Percentiles rank a stretch among this genome's conserved stretches.
phyloP scores from a whole-genome alignment of 2,888 invertebrate genomes.

The Philhelius pedissequus region DNA sequence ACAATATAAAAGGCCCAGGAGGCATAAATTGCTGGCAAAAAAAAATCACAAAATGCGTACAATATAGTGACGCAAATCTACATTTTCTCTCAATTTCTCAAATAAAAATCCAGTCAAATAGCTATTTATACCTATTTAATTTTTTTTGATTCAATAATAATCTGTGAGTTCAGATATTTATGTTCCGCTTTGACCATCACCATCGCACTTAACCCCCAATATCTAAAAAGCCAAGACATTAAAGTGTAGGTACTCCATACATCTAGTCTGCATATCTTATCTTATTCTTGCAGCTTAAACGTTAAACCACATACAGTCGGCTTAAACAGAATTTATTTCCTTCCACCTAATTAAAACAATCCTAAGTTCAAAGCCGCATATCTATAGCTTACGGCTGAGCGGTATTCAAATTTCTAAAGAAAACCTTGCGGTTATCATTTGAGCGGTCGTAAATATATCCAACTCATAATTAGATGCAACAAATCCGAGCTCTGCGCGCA shows the following conservation, averaged over 20 bases:
- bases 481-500: background rate
- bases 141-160: background rate
- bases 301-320: background rate
- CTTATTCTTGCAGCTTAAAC: background rate
- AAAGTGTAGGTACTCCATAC: background rate
- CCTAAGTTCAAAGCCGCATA: background rate
- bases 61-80: background rate
- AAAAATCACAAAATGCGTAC: background rate
- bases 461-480: slow-evolving; percentile 43
- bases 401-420: background rate
- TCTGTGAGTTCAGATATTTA: background rate
- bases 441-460: slow-evolving; percentile 28
- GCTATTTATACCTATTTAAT: background rate
- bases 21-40: background rate
- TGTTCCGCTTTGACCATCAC: background rate
- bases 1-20: background rate
- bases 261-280: background rate
- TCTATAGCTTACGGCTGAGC: too few relatives aligned
- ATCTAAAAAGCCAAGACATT: background rate
- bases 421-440: slow-evolving; percentile 30
- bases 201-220: slow-evolving; percentile 20
- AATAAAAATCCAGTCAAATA: too few relatives aligned
- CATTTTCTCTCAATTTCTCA: background rate
- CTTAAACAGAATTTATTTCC: background rate
- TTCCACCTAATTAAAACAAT: slow-evolving; percentile 29